Conservation (phyloP, 2,888 invertebrate species). For the Xanthia icteritia region DNA sequence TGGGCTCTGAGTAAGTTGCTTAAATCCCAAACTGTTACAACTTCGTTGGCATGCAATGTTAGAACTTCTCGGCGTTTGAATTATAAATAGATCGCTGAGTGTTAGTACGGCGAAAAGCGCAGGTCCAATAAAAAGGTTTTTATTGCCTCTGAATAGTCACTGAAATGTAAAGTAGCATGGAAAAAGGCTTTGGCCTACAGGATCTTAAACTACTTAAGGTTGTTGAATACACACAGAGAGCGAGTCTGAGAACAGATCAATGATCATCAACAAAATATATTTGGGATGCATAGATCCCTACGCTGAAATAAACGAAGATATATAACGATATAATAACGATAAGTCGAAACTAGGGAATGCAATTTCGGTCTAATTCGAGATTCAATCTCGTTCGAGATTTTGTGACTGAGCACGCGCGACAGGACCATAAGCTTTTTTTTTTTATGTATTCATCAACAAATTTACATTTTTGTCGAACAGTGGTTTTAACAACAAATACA, state of each 20-base stretch:
- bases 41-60: slow-evolving; percentile 23
- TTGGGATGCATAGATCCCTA: neutral
- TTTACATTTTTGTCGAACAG: too few relatives aligned
- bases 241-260: too few relatives aligned
- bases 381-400: neutral
- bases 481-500: too few relatives aligned
- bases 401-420: neutral
- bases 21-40: slow-evolving; percentile 36
- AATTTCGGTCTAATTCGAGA: neutral
- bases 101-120: slow-evolving; percentile 22
- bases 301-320: neutral
- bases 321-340: too few relatives aligned
- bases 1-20: slow-evolving; percentile 23
- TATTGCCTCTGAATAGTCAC: slow-evolving; percentile 45
- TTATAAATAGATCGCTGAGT: slow-evolving; percentile 39
- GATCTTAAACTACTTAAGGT: slow-evolving; percentile 32
- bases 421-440: too few relatives aligned
- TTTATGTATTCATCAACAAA: too few relatives aligned
- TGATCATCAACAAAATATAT: neutral
- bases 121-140: slow-evolving; percentile 39
- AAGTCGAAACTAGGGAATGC: neutral
- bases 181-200: slow-evolving; percentile 44
- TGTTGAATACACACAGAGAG: slow-evolving; percentile 37
- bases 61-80: slow-evolving; percentile 36
- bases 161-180: slow-evolving; percentile 47